Evolutionary conservation across 2,113 vertebrate genomes (phyloP), one percentile per base, ranked within the genome.

Genomic region (Microcebus murinus): DNA sequence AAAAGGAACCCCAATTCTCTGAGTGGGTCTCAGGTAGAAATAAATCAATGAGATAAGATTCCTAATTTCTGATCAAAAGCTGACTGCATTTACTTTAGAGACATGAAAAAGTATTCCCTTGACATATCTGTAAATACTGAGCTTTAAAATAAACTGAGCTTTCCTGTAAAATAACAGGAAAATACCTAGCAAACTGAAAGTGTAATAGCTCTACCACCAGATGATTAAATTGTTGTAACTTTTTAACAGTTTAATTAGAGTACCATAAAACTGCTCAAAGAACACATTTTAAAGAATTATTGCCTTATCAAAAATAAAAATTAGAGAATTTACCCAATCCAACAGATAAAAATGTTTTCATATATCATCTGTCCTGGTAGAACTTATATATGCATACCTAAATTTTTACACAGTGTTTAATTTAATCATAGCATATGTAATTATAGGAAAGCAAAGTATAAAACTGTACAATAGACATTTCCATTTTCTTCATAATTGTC

Each of bases 111-210:
- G 31, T 65, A 81, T 70, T 92, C 63, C 36, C 42, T 13, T 91
- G 61, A 36, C 55, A 25, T 81, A 6, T 14, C 6, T 96, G 13
- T 14, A 77, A 84, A 70, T 39, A 80, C 0, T 81, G 25, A 87
- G 73, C n/a, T 92, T 96, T 88, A 87, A 96, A 96, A 90, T 87
- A 86, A 93, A 77, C 17, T 82, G 31, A 88, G 59, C 92, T 27
- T 42, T 42, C 42, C 8, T 21, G 31, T 71, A 86, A 91, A 90
- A 59, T 36, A 74, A 86, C 45, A 91, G 42, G 42, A 82, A 42
- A 94, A 74, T 21, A 52, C 25, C 42, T 45, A 84, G 52, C 21
- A 39, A 84, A 81, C 9, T 59, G 12, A 34, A 68, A 79, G 18
- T 61, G 13, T 73, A 73, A 59, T 4, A 95, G 42, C 12, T 71